These are phyloP conservation scores for Lysandra bellargus DNA, from an alignment of 2,888 invertebrate genomes.

Conservation along the genomic window DNA sequence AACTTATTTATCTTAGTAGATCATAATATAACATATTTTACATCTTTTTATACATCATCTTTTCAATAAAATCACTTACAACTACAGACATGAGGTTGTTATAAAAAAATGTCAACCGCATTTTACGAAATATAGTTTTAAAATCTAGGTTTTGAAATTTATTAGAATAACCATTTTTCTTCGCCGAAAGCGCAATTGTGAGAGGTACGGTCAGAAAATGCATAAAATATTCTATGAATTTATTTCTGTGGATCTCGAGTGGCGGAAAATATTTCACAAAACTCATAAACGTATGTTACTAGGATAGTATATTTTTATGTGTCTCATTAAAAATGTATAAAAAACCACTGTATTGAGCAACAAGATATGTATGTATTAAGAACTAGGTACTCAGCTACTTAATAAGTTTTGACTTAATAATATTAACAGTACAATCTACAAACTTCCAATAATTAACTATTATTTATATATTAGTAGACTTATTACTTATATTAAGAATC, in stretches of 20 bases:
- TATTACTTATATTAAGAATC: too few relatives aligned
- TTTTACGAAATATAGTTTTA: constrained; percentile 23
- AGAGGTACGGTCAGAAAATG: constrained; percentile 77
- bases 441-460: too few relatives aligned
- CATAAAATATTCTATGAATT: constrained; percentile 79
- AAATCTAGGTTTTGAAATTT: constrained; percentile 30
- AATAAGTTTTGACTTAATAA: too few relatives aligned
- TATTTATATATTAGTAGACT: too few relatives aligned
- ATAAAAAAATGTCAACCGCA: constrained; percentile 29
- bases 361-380: too few relatives aligned
- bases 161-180: constrained; percentile 38
- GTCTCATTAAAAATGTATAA: too few relatives aligned
- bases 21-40: too few relatives aligned
- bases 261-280: constrained; percentile 47
- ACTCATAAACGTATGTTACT: constrained; percentile 42
- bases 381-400: too few relatives aligned
- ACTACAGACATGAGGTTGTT: background rate
- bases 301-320: background rate
- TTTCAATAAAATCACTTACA: background rate
- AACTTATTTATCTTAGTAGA: too few relatives aligned
- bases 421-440: too few relatives aligned
- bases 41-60: background rate
- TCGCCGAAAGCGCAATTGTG: constrained; percentile 60
- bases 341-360: too few relatives aligned
- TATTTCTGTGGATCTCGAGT: constrained; percentile 71